Evolutionary conservation across 2,888 invertebrate genomes (phyloP).

Genomic region (Busseola fusca): DNA sequence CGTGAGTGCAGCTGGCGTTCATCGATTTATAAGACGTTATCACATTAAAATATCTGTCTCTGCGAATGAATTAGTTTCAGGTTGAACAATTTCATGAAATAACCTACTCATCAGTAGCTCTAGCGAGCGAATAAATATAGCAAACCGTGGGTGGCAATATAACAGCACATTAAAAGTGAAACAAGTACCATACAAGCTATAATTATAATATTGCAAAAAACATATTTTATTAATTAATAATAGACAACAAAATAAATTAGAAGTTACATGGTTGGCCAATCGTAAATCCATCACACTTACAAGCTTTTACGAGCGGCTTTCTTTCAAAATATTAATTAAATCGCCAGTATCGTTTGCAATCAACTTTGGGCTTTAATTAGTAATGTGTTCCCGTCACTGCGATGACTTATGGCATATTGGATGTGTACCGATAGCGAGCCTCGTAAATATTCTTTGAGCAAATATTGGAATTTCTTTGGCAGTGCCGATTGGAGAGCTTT

Average conservation of each 20-base stretch:
- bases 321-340: constrained; percentile 77
- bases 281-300: constrained; percentile 73
- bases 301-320: constrained; percentile 68
- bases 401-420: constrained; percentile 82
- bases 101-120: constrained; percentile 2
- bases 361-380: constrained; percentile 78
- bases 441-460: constrained; percentile 62
- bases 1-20: no score
- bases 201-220: constrained; percentile 13
- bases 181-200: not conserved
- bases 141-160: not conserved
- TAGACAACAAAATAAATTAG: constrained; percentile 54
- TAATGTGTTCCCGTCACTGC: constrained; percentile 73
- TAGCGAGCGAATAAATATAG: not conserved
- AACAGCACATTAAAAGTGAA: not conserved
- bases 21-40: no score
- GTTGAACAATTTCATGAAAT: not conserved
- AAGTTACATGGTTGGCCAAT: constrained; percentile 42
- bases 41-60: no score
- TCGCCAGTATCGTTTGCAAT: constrained; percentile 71
- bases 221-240: constrained; percentile 38
- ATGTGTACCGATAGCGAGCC: constrained; percentile 57
- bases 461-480: constrained; percentile 61
- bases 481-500: constrained; percentile 42
- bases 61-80: not conserved